Evolutionary conservation across 2,797 vertebrate species (phyloP).

Genomic region (Selene dorsalis): DNA sequence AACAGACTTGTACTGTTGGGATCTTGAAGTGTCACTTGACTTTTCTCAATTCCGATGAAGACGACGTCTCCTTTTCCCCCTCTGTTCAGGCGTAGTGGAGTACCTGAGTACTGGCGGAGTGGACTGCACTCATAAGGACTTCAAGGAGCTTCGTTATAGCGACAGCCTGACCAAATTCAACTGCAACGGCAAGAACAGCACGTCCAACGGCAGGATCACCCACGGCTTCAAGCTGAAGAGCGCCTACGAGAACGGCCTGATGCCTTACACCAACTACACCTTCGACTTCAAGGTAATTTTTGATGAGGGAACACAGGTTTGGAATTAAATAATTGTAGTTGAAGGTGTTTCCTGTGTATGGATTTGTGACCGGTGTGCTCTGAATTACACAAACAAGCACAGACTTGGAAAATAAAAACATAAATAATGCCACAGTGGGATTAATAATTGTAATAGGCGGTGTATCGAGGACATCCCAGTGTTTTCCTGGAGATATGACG

Average conservation of each 20-base stretch:
- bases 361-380: background rate
- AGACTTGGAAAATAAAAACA: background rate
- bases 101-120: conserved; percentile 97
- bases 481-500: background rate
- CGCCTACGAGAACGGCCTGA: conserved; percentile 96
- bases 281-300: conserved; percentile 88
- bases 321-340: background rate
- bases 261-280: conserved; percentile 99
- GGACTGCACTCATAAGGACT: conserved; percentile 98
- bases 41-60: conserved; percentile 16
- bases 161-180: conserved; percentile 99
- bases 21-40: background rate
- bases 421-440: background rate
- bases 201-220: conserved; percentile 95
- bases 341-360: background rate
- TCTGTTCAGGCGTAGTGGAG: conserved; percentile 92
- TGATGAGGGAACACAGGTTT: background rate
- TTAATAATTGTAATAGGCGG: background rate
- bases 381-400: background rate
- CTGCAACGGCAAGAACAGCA: conserved; percentile 95
- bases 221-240: conserved; percentile 99
- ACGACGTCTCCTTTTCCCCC: background rate
- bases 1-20: background rate
- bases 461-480: background rate
- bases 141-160: conserved; percentile 97